Evolutionary conservation across 2,113 vertebrate species (phyloP), one percentile per base, ranked within the genome.

Genomic region (Mesitornis unicolor): DNA sequence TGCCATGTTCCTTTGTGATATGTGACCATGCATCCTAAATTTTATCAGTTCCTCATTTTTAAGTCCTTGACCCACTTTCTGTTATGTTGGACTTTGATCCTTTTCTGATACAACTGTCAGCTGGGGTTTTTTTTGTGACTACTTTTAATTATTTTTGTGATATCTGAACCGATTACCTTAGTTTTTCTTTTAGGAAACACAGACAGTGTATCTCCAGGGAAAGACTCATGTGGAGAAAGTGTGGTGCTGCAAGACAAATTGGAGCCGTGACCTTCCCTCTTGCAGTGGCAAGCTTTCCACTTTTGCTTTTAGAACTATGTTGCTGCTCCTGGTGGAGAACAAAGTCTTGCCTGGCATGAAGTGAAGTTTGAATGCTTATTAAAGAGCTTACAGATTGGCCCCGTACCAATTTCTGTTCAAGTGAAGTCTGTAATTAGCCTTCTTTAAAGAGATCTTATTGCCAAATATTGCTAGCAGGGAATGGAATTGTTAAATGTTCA

Each of bases 351-450:
- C 26, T 89, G 71, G 40, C 1, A 2, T 54, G 77, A 85, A 90
- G 10, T 74, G 43, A 88, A 51, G 38, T 92, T 89, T 76, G 78
- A 87, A 94, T 87, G 45, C 78, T 91, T 83, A 70, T 65, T 81
- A 53, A 88, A 70, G 36, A 88, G 15, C 45, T 73, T 64, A 35
- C 16, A 61, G 50, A 28, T 81, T 18, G 9, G 71, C 68, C 35
- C 15, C 36, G 42, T 57, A 74, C 47, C 65, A 82, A 48, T 48
- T 89, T 87, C 35, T 91, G 54, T 45, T 90, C 53, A 76, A 68
- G 28, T 60, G 40, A 78, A 93, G 65, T 88, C n/a, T 91, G 47
- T 87, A 94, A 89, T 92, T 91, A 89, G 42, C 31, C 40, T 35
- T 77, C 63, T 95, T 93, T 91, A 69, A 87, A 87, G 25, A 7